phyloP scores from a whole-genome alignment of 2,113 vertebrate genomes.

The Gobius niger region DNA sequence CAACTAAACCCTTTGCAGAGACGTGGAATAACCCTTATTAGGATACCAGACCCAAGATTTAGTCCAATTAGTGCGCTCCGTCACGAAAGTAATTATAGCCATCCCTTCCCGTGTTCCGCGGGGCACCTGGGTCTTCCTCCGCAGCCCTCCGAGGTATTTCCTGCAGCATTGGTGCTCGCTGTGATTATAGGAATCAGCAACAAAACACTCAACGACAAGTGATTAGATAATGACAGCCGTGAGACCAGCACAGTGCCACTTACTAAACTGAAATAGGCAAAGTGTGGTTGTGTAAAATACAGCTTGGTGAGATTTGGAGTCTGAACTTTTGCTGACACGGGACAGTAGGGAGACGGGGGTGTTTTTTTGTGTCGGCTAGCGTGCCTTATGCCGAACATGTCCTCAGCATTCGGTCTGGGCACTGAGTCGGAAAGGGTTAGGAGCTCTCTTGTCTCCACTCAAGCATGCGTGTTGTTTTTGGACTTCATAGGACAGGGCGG shows the following conservation, averaged over 20 bases:
- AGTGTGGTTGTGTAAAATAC: slow-evolving; percentile 14
- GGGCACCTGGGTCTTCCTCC: slow-evolving; percentile 45
- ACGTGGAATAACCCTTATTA: slow-evolving; percentile 33
- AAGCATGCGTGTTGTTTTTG: slow-evolving; percentile 61
- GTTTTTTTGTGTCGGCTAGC: slow-evolving; percentile 27
- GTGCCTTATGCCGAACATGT: slow-evolving; percentile 30
- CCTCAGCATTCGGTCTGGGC: slow-evolving; percentile 43
- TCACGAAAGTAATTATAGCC: slow-evolving; percentile 48
- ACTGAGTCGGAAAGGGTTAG: slow-evolving; percentile 67
- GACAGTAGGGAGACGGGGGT: slow-evolving; percentile 21
- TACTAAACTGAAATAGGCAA: background rate
- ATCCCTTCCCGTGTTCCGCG: slow-evolving; percentile 39
- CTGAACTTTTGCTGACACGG: slow-evolving; percentile 10
- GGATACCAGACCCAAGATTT: slow-evolving; percentile 47
- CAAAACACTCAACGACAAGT: slow-evolving; percentile 18
- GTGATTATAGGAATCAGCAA: slow-evolving; percentile 35
- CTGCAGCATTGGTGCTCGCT: slow-evolving; percentile 23
- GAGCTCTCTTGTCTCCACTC: slow-evolving; percentile 62
- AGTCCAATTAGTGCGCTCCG: slow-evolving; percentile 40
- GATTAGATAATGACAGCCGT: slow-evolving; percentile 18
- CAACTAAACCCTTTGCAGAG: slow-evolving; percentile 32
- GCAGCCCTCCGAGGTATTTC: slow-evolving; percentile 34
- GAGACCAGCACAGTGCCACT: slow-evolving; percentile 1
- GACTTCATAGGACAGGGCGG: slow-evolving; percentile 35
- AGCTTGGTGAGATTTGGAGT: background rate